Conservation (phyloP, 53 echinoderm and acorn worm genomes). For the Hippasteria phrygiana region DNA sequence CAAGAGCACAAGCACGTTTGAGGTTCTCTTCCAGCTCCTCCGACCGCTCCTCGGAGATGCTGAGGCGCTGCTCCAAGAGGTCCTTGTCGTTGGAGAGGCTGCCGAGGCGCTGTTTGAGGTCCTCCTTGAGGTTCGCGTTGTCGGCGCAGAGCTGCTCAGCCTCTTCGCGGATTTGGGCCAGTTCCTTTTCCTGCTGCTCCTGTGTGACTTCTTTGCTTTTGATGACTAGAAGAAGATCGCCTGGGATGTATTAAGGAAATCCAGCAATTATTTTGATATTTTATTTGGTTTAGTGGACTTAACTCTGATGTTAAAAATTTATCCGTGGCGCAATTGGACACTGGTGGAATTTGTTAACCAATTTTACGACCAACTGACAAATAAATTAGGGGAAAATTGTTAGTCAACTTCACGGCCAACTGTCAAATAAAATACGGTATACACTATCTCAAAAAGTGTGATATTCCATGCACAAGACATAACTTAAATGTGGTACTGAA, state of each 20-base stretch:
- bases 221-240: constrained; percentile 85
- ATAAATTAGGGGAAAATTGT: too few species aligned
- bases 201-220: constrained; percentile 92
- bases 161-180: constrained; percentile 74
- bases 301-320: too few species aligned
- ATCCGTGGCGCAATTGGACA: too few species aligned
- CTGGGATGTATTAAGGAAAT: constrained; percentile 47
- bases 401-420: too few species aligned
- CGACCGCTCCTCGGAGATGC: constrained; percentile 80
- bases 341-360: too few species aligned
- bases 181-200: constrained; percentile 94
- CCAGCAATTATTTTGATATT: not conserved
- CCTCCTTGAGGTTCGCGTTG: constrained; percentile 70
- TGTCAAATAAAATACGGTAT: too few species aligned
- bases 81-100: constrained; percentile 64
- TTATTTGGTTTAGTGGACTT: too few species aligned
- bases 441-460: too few species aligned
- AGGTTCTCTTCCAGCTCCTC: constrained; percentile 77
- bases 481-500: too few species aligned
- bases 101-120: constrained; percentile 65
- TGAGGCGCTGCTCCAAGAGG: constrained; percentile 86
- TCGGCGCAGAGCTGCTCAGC: constrained; percentile 74
- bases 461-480: too few species aligned
- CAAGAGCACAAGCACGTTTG: constrained; percentile 17
- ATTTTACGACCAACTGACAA: too few species aligned